These are phyloP conservation scores for Elmis aenea DNA, from an alignment of 2,888 invertebrate species.

Conservation along the genomic window DNA sequence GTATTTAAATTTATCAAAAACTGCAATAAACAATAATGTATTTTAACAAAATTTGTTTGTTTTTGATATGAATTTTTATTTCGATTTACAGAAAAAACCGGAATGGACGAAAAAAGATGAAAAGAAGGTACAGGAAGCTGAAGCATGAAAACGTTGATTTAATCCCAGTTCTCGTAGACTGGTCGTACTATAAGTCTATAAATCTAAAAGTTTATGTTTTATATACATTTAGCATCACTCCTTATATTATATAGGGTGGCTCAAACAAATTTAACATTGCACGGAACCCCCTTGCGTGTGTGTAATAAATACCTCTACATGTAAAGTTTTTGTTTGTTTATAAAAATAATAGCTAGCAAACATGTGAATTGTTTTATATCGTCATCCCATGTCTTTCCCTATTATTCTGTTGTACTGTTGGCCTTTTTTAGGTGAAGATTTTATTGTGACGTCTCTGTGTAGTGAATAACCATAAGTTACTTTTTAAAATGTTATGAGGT, in stretches of 20 bases:
- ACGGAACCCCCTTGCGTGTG: neutral
- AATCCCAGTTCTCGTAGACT: neutral
- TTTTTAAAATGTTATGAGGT: no score
- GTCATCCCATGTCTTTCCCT: neutral
- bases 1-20: no score
- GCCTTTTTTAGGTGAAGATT: neutral
- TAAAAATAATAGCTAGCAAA: conserved; percentile 3
- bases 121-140: conserved; percentile 79
- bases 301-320: conserved; percentile 3
- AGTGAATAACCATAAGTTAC: no score
- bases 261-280: neutral
- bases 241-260: neutral
- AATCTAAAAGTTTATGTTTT: neutral
- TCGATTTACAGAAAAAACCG: conserved; percentile 77
- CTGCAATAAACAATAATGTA: no score
- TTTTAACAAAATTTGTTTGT: no score
- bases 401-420: neutral
- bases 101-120: conserved; percentile 94
- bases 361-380: neutral
- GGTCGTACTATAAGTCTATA: neutral
- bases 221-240: neutral
- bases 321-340: conserved; percentile 2
- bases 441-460: no score
- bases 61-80: conserved; percentile 23
- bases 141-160: conserved; percentile 77